A percentile compares a stretch with the other conserved stretches of the same genome.
phyloP scores from a whole-genome alignment of 2,797 vertebrate species.

The Rhinoraja longicauda region DNA sequence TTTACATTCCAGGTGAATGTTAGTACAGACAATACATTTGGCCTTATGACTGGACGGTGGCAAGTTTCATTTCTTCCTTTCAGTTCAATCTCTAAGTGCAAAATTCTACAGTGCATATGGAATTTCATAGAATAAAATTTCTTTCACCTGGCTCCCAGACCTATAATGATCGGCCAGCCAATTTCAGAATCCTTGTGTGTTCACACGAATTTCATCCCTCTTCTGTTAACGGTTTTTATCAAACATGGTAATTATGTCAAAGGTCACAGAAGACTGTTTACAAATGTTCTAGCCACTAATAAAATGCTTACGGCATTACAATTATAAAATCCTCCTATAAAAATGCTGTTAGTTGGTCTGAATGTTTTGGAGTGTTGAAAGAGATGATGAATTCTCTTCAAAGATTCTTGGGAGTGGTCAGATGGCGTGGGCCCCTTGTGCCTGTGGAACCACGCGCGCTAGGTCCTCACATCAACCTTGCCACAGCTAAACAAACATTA shows the following conservation, averaged over 20 bases:
- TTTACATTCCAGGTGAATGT: background rate
- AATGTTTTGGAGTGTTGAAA: constrained; percentile 2
- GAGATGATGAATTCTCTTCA: background rate
- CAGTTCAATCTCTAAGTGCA: constrained; percentile 34
- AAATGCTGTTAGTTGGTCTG: background rate
- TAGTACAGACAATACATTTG: constrained; percentile 11
- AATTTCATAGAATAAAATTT: constrained; percentile 25
- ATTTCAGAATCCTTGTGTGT: background rate
- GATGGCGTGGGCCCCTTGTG: background rate
- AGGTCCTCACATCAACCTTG: background rate
- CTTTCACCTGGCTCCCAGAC: background rate
- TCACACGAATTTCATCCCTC: background rate
- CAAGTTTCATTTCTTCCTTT: background rate
- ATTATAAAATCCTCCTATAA: background rate
- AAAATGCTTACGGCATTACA: background rate
- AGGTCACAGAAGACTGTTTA: background rate
- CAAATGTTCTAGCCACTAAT: background rate
- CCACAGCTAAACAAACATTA: background rate
- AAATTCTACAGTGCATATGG: constrained; percentile 37
- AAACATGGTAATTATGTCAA: background rate
- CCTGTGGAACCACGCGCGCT: too few species aligned
- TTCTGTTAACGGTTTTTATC: background rate
- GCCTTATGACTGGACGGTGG: constrained; percentile 5
- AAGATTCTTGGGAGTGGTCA: background rate
- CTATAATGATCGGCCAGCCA: background rate